phyloP scores from a whole-genome alignment of 2,888 invertebrate species.

The Romanomermis culicivorax region DNA sequence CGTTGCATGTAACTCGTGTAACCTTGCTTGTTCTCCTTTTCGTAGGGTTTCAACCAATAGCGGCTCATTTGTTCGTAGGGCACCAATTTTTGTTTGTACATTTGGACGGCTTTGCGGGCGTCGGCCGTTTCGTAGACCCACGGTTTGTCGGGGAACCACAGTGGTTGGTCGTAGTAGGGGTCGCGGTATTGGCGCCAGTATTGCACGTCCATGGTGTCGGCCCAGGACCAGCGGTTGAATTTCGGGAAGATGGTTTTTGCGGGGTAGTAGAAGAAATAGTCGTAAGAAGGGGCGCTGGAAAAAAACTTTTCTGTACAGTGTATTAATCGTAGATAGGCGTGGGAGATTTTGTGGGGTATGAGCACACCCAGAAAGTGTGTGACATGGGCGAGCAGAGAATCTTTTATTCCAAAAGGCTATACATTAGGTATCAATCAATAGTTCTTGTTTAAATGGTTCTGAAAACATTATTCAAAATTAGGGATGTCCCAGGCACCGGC shows the following conservation, averaged over 20 bases:
- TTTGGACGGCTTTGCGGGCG: neutral
- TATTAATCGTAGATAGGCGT: too few relatives aligned
- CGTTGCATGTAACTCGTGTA: neutral
- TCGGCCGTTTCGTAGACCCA: conserved; percentile 17
- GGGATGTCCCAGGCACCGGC: too few relatives aligned
- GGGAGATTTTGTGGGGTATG: too few relatives aligned
- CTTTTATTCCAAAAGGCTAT: too few relatives aligned
- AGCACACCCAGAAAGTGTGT: too few relatives aligned
- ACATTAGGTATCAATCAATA: too few relatives aligned
- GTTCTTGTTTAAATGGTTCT: too few relatives aligned
- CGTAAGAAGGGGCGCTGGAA: neutral
- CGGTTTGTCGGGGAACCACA: conserved; percentile 23
- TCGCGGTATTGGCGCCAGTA: conserved; percentile 24
- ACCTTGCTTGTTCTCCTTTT: neutral
- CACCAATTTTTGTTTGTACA: neutral
- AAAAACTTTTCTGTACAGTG: too few relatives aligned
- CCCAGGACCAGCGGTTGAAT: conserved; percentile 15
- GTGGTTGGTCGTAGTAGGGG: conserved; percentile 21
- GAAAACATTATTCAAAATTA: too few relatives aligned
- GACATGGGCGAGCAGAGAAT: too few relatives aligned
- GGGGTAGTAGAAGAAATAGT: neutral
- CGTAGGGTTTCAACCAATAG: neutral
- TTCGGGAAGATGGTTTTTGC: neutral
- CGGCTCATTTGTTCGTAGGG: neutral
- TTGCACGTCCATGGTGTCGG: conserved; percentile 22